Conservation (phyloP, 1,140 invertebrate species). For the Calycopis cecrops region DNA sequence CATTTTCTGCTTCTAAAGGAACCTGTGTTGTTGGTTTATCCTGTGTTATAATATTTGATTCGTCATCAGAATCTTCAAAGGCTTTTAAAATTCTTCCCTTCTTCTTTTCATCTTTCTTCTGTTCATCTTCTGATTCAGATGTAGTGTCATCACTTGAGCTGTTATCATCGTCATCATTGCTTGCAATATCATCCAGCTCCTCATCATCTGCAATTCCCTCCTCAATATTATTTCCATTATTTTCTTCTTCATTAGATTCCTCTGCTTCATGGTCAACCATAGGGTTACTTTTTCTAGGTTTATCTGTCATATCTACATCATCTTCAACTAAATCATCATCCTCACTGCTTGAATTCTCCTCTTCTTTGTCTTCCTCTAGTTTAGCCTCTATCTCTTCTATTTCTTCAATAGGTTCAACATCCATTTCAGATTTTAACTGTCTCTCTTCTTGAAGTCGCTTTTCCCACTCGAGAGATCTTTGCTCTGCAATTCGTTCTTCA, state of each 20-base stretch:
- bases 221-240: conserved; percentile 34
- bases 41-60: conserved; percentile 27
- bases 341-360: conserved; percentile 51
- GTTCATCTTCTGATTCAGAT: conserved; percentile 23
- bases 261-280: conserved; percentile 70
- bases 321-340: conserved; percentile 61
- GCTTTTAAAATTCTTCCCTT: conserved; percentile 55
- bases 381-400: conserved; percentile 58
- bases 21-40: conserved; percentile 15
- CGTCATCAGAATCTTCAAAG: conserved; percentile 65
- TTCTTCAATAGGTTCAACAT: conserved; percentile 52
- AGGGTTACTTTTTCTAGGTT: conserved; percentile 49
- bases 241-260: conserved; percentile 55
- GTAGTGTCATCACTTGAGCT: conserved; percentile 24
- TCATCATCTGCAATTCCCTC: conserved; percentile 44
- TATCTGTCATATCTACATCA: conserved; percentile 64
- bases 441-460: conserved; percentile 73
- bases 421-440: conserved; percentile 58
- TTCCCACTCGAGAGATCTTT: conserved; percentile 79
- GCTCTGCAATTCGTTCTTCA: conserved; percentile 78
- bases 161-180: conserved; percentile 47
- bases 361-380: conserved; percentile 38
- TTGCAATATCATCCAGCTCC: conserved; percentile 29
- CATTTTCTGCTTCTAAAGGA: conserved; percentile 18
- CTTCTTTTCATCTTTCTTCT: conserved; percentile 35